These are phyloP conservation scores for Ferrisia virgata DNA, from an alignment of 2,888 invertebrate species.

Conservation along the genomic window DNA sequence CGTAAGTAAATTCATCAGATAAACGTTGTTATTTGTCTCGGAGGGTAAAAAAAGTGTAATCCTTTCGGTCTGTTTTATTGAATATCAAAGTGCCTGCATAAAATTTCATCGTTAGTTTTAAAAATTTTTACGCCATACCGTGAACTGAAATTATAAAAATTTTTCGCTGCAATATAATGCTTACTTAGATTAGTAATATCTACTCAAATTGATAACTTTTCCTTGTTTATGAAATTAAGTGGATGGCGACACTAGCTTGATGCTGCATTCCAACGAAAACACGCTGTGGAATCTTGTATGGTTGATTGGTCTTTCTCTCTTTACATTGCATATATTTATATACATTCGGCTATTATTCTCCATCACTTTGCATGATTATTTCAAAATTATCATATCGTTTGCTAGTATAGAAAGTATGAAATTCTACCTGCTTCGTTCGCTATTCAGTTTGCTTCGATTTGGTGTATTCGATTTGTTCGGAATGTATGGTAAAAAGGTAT, in stretches of 20 bases:
- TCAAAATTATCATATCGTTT: background rate
- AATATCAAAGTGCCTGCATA: background rate
- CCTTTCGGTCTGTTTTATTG: background rate
- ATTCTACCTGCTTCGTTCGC: background rate
- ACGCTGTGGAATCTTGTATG: background rate
- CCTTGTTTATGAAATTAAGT: background rate
- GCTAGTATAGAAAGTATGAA: background rate
- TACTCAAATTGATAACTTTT: background rate
- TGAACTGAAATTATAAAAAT: background rate
- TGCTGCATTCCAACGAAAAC: background rate
- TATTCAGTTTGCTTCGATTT: background rate
- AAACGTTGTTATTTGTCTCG: conserved; percentile 3
- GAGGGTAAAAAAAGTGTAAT: background rate
- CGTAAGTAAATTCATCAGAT: background rate
- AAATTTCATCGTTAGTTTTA: background rate
- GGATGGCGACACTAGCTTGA: background rate
- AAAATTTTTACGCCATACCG: background rate
- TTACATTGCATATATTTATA: background rate
- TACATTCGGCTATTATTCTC: background rate
- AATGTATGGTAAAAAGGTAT: background rate
- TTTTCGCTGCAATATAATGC: too few relatives aligned
- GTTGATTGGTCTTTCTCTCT: background rate
- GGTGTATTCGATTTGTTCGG: background rate
- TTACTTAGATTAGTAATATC: too few relatives aligned
- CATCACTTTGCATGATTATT: background rate